A percentile compares a stretch with the other conserved stretches of the same genome.
These are phyloP conservation scores for Euura lappo DNA, from an alignment of 1,140 invertebrate species.

Conservation along the genomic window DNA sequence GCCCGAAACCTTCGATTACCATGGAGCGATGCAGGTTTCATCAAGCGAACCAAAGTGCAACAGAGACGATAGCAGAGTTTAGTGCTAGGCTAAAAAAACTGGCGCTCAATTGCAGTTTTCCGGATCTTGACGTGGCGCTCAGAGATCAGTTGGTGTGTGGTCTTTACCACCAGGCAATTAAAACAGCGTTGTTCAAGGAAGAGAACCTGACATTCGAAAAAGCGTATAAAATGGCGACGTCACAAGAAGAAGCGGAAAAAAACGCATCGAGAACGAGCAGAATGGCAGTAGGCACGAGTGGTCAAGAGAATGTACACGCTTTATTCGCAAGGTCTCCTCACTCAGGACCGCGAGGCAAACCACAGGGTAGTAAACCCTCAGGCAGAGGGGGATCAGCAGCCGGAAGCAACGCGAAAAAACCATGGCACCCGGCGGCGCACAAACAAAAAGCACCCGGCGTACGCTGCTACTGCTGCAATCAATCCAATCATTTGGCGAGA, in stretches of 20 bases:
- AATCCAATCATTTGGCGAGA: no score
- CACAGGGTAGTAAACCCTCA: conserved; percentile 1
- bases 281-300: background rate
- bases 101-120: conserved; percentile 25
- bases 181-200: conserved; percentile 18
- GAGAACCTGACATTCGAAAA: conserved; percentile 16
- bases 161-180: conserved; percentile 11
- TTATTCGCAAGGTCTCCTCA: conserved; percentile 4
- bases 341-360: background rate
- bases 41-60: conserved; percentile 30
- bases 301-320: conserved; percentile 7
- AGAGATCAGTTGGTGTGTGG: conserved; percentile 21
- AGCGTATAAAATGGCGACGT: conserved; percentile 16
- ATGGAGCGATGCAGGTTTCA: conserved; percentile 42
- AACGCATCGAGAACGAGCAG: conserved; percentile 1
- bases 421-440: background rate
- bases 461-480: no score
- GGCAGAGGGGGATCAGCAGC: background rate
- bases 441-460: background rate
- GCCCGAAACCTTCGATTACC: conserved; percentile 37
- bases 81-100: conserved; percentile 39
- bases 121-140: conserved; percentile 16
- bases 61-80: conserved; percentile 35
- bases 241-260: conserved; percentile 16
- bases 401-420: conserved; percentile 4